A percentile compares a stretch with the other conserved stretches of the same genome.
These are phyloP conservation scores for Bacillus rossius DNA, from an alignment of 1,140 invertebrate species.

Conservation along the genomic window DNA sequence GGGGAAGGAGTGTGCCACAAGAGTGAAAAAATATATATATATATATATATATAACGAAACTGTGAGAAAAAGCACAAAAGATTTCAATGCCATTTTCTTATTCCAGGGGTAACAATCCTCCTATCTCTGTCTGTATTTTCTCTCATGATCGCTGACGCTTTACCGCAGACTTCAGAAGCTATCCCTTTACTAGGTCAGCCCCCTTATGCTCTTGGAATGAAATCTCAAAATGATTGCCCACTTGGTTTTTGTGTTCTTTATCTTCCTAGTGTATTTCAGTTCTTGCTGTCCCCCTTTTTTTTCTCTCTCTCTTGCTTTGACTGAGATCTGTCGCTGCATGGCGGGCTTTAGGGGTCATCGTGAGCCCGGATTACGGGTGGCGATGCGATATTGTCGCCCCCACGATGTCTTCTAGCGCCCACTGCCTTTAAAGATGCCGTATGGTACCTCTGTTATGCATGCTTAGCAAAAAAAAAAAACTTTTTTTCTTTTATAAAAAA, in stretches of 20 bases:
- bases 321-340: neutral
- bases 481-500: no score
- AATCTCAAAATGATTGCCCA: constrained; percentile 17
- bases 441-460: neutral
- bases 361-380: neutral
- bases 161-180: constrained; percentile 64
- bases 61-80: neutral
- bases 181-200: constrained; percentile 62
- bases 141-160: constrained; percentile 59
- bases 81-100: constrained; percentile 17
- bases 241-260: constrained; percentile 22
- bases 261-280: constrained; percentile 15
- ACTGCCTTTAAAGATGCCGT: neutral
- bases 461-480: neutral
- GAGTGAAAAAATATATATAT: no score
- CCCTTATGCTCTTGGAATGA: constrained; percentile 18
- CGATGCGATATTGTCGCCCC: neutral
- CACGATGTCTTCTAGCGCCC: neutral
- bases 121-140: constrained; percentile 71
- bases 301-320: neutral
- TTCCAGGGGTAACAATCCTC: constrained; percentile 66
- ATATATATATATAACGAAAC: no score
- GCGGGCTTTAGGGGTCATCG: no score
- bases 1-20: no score
- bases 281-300: constrained; percentile 1